Percentiles rank a stretch among this genome's conserved stretches.
phyloP scores from a whole-genome alignment of 1,140 invertebrate species.

The Limonius californicus region DNA sequence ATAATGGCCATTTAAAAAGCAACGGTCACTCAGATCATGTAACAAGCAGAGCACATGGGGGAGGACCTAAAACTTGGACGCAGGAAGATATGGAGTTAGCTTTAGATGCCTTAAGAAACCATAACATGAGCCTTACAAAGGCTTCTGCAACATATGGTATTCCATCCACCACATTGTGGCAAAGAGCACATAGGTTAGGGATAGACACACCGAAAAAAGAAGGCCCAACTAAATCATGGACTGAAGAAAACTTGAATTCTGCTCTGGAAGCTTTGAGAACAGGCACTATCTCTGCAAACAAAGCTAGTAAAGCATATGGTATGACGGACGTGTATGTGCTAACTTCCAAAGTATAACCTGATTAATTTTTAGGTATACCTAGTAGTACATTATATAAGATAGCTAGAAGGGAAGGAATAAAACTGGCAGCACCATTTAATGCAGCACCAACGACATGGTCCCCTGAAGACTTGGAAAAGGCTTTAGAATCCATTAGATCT shows the following conservation, averaged over 20 bases:
- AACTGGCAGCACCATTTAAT: conserved; percentile 81
- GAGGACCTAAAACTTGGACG: conserved; percentile 76
- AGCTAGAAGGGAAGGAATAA: conserved; percentile 80
- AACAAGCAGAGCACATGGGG: conserved; percentile 48
- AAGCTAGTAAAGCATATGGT: conserved; percentile 87
- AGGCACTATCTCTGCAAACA: conserved; percentile 82
- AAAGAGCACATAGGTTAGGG: conserved; percentile 76
- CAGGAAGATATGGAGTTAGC: conserved; percentile 85
- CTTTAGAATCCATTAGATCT: conserved; percentile 75
- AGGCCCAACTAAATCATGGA: conserved; percentile 81
- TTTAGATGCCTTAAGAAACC: conserved; percentile 75
- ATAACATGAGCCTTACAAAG: conserved; percentile 84
- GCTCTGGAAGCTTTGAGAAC: conserved; percentile 76
- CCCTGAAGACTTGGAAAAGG: conserved; percentile 75
- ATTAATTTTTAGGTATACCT: conserved; percentile 61
- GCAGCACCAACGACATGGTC: conserved; percentile 87
- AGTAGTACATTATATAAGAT: conserved; percentile 89
- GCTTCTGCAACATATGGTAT: conserved; percentile 79
- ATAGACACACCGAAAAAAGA: conserved; percentile 90
- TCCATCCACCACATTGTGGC: conserved; percentile 86
- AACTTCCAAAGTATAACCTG: no score
- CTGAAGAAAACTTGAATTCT: conserved; percentile 74
- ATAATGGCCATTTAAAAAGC: conserved; percentile 29
- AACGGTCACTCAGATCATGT: conserved; percentile 36
- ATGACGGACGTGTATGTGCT: no score